Evolutionary conservation across 2,113 vertebrate species (phyloP), one percentile per base, ranked within the genome.

Genomic region (Manacus vitellinus): DNA sequence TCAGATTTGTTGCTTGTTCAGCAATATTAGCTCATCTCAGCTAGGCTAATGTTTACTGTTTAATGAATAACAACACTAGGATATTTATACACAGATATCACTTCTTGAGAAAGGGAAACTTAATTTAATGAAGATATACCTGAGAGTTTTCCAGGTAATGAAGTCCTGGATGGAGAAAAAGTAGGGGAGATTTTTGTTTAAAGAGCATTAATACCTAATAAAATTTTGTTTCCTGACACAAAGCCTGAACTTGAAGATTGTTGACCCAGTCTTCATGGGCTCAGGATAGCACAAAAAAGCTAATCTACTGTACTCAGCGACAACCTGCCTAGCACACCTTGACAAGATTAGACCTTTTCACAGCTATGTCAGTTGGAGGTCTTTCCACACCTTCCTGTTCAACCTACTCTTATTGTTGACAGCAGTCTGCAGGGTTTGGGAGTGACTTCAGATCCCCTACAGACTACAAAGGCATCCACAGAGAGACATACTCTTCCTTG

Each of bases 261-360:
- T 33, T 81, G n/a, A 25, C 5, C 8, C 15, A 33, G n/a, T 17
- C 27, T 39, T 54, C 10, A 17, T 2, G 27, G 16, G 21, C 31
- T 70, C 20, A 70, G 44, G 19, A 27, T 12, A 37, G 35, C 47
- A 51, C 23, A 13, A 47, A 66, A 73, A 10, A 44, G 7, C 15
- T 55, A 51, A 27, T 8, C 4, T 9, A 15, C 12, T 0, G 0
- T 37, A 21, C 0, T 0, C 5, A 31, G 25, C 16, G 16, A 74
- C 51, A 51, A 4, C 22, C 39, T 55, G 30, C 75, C 35, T 14
- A 13, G 39, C 16, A 59, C 33, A 68, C n/a, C 31, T 67, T 77
- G 49, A 44, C 2, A 6, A 14, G 54, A 47, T 39, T 12, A 65
- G 52, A 55, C 3, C 4, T 49, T 59, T 77, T 46, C 16, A 9